Conservation (phyloP, 2,888 invertebrate species). For the Crossocerus cetratus region DNA sequence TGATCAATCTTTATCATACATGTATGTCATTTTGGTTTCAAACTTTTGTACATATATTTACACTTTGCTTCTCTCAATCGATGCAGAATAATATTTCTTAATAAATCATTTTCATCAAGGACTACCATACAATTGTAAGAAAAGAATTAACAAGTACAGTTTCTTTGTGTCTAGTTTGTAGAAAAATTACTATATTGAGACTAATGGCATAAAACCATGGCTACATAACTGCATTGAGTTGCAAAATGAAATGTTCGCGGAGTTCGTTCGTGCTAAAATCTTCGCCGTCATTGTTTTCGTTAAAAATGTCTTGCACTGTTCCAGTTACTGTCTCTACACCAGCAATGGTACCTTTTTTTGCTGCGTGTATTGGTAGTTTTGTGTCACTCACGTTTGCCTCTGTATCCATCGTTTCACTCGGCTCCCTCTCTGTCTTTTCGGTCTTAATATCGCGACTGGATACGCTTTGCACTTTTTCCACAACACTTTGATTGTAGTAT, state of each 20-base stretch:
- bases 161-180: constrained; percentile 32
- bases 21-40: constrained; percentile 16
- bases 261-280: constrained; percentile 64
- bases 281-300: constrained; percentile 70
- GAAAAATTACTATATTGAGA: constrained; percentile 28
- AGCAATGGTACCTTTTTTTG: constrained; percentile 34
- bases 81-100: constrained; percentile 40
- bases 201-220: constrained; percentile 28
- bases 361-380: constrained; percentile 6
- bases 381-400: constrained; percentile 23
- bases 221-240: constrained; percentile 57
- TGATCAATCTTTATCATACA: constrained; percentile 32
- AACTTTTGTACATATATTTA: constrained; percentile 55
- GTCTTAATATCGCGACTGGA: constrained; percentile 13
- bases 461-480: constrained; percentile 2
- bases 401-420: constrained; percentile 13
- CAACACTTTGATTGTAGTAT: constrained; percentile 34
- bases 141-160: constrained; percentile 23
- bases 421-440: background rate
- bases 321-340: constrained; percentile 60
- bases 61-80: constrained; percentile 26
- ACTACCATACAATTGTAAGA: constrained; percentile 43
- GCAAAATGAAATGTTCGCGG: constrained; percentile 62
- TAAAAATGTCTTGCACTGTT: constrained; percentile 73
- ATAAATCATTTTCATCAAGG: constrained; percentile 47